Evolutionary conservation across 2,797 vertebrate species (phyloP).

Genomic region (Spheniscus humboldti): DNA sequence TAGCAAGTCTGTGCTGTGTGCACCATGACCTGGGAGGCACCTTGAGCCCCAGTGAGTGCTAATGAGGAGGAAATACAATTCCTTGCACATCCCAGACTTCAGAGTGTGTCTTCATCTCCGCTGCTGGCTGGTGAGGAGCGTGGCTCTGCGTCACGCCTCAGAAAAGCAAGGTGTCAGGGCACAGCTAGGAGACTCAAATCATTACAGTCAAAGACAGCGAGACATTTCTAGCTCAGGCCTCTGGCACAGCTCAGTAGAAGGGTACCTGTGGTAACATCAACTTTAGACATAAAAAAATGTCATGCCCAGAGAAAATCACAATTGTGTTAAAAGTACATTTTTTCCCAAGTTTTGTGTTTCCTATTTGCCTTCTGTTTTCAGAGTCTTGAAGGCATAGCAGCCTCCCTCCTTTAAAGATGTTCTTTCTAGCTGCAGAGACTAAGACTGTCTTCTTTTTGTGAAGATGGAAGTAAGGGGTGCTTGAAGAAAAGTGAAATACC

Average conservation of each 20-base stretch:
- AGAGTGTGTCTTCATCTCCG: neutral
- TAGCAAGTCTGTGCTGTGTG: neutral
- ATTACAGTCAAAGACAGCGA: neutral
- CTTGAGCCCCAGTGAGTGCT: neutral
- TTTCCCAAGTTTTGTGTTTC: neutral
- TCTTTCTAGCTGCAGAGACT: neutral
- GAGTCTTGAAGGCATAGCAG: neutral
- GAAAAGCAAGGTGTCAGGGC: neutral
- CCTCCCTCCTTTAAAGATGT: neutral
- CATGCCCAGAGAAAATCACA: neutral
- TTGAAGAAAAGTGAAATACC: neutral
- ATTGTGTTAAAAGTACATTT: neutral
- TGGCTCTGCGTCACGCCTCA: rapidly evolving
- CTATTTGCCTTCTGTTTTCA: neutral
- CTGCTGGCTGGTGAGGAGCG: neutral
- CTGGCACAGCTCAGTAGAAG: neutral
- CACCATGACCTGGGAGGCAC: neutral
- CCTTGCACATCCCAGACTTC: neutral
- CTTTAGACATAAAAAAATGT: neutral
- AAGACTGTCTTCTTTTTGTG: neutral
- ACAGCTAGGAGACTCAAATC: neutral
- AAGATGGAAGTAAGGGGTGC: neutral
- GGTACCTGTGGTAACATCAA: neutral
- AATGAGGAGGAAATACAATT: neutral
- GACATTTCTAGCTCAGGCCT: neutral